Conservation (phyloP, 2,888 invertebrate genomes). For the Erynnis tages region DNA sequence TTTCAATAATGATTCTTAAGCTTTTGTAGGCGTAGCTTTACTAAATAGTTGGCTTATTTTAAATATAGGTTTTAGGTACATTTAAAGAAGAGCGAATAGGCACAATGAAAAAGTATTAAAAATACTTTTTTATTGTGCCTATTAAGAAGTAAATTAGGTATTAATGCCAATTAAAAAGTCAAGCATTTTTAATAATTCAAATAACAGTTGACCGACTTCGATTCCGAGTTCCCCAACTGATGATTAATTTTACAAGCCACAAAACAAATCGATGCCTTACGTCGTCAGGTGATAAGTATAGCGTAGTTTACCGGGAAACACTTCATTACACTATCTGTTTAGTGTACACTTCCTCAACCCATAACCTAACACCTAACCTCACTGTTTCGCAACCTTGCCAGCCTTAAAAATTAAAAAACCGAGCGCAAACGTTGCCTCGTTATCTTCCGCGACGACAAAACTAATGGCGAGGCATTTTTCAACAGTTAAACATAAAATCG, state of each 20-base stretch:
- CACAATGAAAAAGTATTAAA: too few species aligned
- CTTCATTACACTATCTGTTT: conserved; percentile 47
- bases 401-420: conserved; percentile 49
- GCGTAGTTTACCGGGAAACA: conserved; percentile 18
- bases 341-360: conserved; percentile 43
- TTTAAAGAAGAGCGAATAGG: too few species aligned
- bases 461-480: conserved; percentile 60
- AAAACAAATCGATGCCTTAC: conserved; percentile 8
- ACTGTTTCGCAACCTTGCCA: conserved; percentile 46
- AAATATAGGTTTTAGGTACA: too few species aligned
- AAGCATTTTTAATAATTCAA: too few species aligned
- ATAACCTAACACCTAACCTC: conserved; percentile 48
- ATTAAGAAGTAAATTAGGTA: too few species aligned
- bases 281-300: conserved; percentile 19
- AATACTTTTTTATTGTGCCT: too few species aligned
- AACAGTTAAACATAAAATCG: conserved; percentile 69
- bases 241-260: conserved; percentile 8
- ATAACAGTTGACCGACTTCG: too few species aligned
- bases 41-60: too few species aligned
- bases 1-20: too few species aligned
- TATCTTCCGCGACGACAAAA: conserved; percentile 52
- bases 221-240: too few species aligned
- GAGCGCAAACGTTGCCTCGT: conserved; percentile 40
- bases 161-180: too few species aligned
- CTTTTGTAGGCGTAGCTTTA: too few species aligned